A percentile compares a stretch with the other conserved stretches of the same genome.
Evolutionary conservation across 2,888 invertebrate species (phyloP).

Genomic region (Hypomecis punctinalis): DNA sequence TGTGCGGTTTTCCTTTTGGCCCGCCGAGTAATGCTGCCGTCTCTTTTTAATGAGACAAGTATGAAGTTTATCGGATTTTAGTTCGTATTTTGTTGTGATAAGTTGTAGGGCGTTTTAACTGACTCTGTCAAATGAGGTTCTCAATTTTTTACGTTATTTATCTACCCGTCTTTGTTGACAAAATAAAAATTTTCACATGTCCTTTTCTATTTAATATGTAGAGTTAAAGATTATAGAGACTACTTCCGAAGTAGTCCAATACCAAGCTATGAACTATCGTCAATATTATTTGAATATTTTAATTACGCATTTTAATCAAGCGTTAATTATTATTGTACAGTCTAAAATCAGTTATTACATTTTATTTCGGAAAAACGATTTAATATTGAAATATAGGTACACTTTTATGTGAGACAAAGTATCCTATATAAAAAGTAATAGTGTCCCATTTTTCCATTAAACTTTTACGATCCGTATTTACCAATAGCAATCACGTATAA

Average conservation of each 20-base stretch:
- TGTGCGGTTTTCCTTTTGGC: slow-evolving; percentile 43
- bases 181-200: too few relatives aligned
- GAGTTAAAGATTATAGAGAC: too few relatives aligned
- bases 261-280: too few relatives aligned
- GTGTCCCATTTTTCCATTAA: slow-evolving; percentile 15
- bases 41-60: slow-evolving; percentile 42
- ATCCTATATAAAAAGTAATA: slow-evolving; percentile 12
- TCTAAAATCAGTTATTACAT: background rate
- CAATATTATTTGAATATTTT: too few relatives aligned
- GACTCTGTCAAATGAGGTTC: too few relatives aligned
- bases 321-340: too few relatives aligned
- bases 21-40: slow-evolving; percentile 43
- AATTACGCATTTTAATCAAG: too few relatives aligned
- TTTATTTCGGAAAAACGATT: background rate
- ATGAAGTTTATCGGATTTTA: slow-evolving; percentile 1
- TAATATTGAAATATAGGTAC: background rate
- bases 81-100: slow-evolving; percentile 10
- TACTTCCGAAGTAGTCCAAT: too few relatives aligned
- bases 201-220: too few relatives aligned
- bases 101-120: background rate
- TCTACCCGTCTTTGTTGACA: too few relatives aligned
- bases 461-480: slow-evolving; percentile 30
- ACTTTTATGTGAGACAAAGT: slow-evolving; percentile 12
- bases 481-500: slow-evolving; percentile 42
- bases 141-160: too few relatives aligned